Base-by-base conservation (phyloP, 2,888 invertebrate species). In the Nebria salina region DNA sequence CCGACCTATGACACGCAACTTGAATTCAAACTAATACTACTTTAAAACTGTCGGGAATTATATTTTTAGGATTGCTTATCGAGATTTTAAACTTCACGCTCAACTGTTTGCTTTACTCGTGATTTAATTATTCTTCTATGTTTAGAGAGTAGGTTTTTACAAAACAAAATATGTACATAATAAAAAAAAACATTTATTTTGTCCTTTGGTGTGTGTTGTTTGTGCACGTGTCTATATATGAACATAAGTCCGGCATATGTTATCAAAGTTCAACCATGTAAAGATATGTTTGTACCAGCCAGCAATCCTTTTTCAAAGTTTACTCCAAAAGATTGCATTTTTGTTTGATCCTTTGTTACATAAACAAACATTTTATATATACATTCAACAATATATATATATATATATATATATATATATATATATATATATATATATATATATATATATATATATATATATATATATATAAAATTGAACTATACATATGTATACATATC, bases 271-370 rank as follows among this genome's bases (percentile, higher is more conserved):
- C 66, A 76, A 76, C 66, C 76, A 66, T 76, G 76, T 42, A 34
- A 76, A 25, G 76, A 66, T 75, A 76, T 66, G 76, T 34, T 76
- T 41, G 65, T 13, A 8, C 11, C 54, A 54, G 13, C 2, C 54
- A 54, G 8, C 26, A 75, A 75, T 75, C 65, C 75, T 65, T 76
- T 76, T 26, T 4, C 25, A 26, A 65, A 41, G 76, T 76, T 76
- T 76, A 76, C 76, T 66, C 76, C 66, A n/a, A 25, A 76, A 76
- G 66, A 76, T 76, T 76, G 76, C 66, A 34, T 76, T 76, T 54
- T 41, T 54, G 65, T 76, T 76, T 76, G 76, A 76, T 76, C 26
- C 26, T 54, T 54, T 34, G 41, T 54, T 42, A 42, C 73, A 73
- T 15, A 42, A 73, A 54, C 54, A 54, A 54, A 54, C 7, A 54